Conservation (phyloP, 2,113 vertebrate species). For the Peucedramus taeniatus region DNA sequence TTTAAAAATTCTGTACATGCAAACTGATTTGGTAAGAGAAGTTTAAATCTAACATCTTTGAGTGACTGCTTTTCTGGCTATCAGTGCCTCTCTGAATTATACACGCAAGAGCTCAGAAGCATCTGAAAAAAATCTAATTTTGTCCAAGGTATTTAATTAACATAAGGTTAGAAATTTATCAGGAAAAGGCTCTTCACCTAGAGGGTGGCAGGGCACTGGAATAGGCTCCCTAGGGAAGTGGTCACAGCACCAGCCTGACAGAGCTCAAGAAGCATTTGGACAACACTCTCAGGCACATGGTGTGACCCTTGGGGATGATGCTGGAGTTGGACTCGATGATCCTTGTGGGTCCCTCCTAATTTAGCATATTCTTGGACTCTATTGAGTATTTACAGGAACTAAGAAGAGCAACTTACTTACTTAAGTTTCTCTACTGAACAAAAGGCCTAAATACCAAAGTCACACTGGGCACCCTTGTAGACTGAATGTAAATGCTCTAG, state of each 20-base stretch:
- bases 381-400: background rate
- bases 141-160: background rate
- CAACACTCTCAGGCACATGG: accelerated
- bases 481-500: background rate
- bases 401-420: background rate
- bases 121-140: background rate
- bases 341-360: too few species aligned
- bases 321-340: accelerated
- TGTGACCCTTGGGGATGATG: background rate
- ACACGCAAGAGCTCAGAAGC: background rate
- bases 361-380: background rate
- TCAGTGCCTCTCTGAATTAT: background rate
- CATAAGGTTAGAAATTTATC: background rate
- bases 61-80: background rate
- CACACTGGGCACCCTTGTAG: background rate
- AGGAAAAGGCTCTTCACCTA: background rate
- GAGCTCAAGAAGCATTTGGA: background rate
- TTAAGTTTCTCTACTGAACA: background rate
- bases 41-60: background rate
- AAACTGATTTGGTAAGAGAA: background rate
- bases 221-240: background rate
- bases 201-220: background rate
- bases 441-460: background rate
- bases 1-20: background rate
- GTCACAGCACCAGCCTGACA: background rate